These are phyloP conservation scores for Nycticryphes semicollaris DNA, from an alignment of 2,113 vertebrate genomes.

Conservation along the genomic window DNA sequence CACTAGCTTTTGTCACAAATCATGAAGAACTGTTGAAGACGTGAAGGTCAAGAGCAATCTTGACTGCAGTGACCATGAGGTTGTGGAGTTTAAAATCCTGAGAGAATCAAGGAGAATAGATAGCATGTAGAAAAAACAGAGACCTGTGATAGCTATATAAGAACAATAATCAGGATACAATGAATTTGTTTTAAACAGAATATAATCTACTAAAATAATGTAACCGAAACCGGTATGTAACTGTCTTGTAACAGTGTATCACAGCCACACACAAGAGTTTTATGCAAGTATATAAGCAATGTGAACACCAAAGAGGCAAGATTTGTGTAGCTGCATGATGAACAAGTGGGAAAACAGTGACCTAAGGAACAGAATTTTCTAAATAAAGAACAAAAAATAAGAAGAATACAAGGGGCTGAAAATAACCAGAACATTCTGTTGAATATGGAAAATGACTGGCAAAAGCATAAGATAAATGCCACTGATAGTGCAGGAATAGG, in stretches of 20 bases:
- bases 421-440: background rate
- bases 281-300: background rate
- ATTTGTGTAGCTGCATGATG: background rate
- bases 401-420: background rate
- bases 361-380: background rate
- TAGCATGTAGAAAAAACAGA: background rate
- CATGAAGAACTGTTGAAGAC: background rate
- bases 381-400: background rate
- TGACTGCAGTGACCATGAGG: background rate
- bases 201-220: background rate
- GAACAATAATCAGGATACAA: background rate
- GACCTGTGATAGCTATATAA: background rate
- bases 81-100: background rate
- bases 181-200: background rate
- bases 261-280: background rate
- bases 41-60: background rate
- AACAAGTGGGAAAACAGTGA: background rate
- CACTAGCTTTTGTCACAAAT: background rate
- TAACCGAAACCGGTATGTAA: background rate
- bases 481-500: background rate
- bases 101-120: background rate
- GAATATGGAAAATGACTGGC: background rate
- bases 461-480: background rate
- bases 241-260: background rate
- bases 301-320: background rate